A percentile compares a stretch with the other conserved stretches of the same genome.
phyloP scores from a whole-genome alignment of 1,140 invertebrate species.

The Palaemon carinicauda region DNA sequence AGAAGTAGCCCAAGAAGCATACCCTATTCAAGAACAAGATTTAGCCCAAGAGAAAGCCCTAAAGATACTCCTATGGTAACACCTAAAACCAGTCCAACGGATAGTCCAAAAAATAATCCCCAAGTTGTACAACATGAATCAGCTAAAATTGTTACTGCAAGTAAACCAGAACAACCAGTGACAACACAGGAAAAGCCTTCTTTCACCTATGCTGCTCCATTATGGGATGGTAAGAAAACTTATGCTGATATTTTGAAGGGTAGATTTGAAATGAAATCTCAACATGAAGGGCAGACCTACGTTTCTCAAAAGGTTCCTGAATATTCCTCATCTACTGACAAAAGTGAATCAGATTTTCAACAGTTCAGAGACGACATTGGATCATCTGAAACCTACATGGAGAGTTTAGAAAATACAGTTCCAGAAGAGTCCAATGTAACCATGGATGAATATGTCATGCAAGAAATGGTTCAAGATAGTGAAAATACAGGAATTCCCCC shows the following conservation, averaged over 20 bases:
- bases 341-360: no score
- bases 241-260: conserved; percentile 59
- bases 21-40: conserved; percentile 11
- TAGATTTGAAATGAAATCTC: conserved; percentile 28
- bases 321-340: neutral
- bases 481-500: neutral
- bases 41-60: conserved; percentile 39
- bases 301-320: neutral
- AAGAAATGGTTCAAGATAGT: neutral
- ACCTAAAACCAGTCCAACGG: conserved; percentile 43
- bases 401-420: neutral
- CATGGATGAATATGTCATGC: neutral
- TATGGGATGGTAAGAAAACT: conserved; percentile 55
- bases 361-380: no score
- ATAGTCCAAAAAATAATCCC: conserved; percentile 43
- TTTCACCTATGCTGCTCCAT: neutral
- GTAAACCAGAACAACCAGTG: neutral
- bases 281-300: conserved; percentile 13
- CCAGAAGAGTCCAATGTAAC: neutral
- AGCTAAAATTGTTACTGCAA: neutral
- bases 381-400: no score
- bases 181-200: neutral
- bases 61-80: conserved; percentile 45
- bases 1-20: conserved; percentile 20
- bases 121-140: conserved; percentile 25